These are phyloP conservation scores for Campylomormyrus numenius DNA, from an alignment of 2,113 vertebrate species.

Conservation along the genomic window DNA sequence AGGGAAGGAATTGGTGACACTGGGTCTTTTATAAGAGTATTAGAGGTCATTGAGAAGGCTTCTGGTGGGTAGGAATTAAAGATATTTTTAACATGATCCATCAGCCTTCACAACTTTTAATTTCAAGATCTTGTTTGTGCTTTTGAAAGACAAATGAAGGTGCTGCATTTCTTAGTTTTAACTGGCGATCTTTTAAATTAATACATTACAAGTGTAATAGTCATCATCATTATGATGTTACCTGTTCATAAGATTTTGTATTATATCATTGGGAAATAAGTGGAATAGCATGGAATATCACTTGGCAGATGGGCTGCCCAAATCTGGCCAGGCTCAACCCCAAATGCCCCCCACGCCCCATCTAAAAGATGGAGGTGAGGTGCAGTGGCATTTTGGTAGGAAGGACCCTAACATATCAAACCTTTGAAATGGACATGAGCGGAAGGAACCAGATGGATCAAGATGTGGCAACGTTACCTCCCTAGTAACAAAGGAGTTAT, in stretches of 20 bases:
- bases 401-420: too few relatives aligned
- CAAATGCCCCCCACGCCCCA: background rate
- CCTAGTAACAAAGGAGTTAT: too few relatives aligned
- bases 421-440: too few relatives aligned
- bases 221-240: background rate
- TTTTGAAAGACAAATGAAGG: slow-evolving; percentile 44
- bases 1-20: slow-evolving; percentile 33
- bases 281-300: background rate
- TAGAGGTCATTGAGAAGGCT: slow-evolving; percentile 37
- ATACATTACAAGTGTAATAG: background rate
- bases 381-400: too few relatives aligned
- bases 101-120: slow-evolving; percentile 17
- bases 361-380: background rate
- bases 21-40: slow-evolving; percentile 36
- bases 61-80: slow-evolving; percentile 33
- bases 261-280: background rate
- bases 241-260: background rate
- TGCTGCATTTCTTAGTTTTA: slow-evolving; percentile 36
- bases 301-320: background rate
- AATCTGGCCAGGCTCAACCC: background rate
- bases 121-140: slow-evolving; percentile 45
- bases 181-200: slow-evolving; percentile 8
- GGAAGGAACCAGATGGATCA: too few relatives aligned
- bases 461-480: too few relatives aligned
- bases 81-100: slow-evolving; percentile 30